Percentiles rank a stretch among this genome's conserved stretches.
phyloP scores from a whole-genome alignment of 2,888 invertebrate genomes.

The Drosophila monieri region DNA sequence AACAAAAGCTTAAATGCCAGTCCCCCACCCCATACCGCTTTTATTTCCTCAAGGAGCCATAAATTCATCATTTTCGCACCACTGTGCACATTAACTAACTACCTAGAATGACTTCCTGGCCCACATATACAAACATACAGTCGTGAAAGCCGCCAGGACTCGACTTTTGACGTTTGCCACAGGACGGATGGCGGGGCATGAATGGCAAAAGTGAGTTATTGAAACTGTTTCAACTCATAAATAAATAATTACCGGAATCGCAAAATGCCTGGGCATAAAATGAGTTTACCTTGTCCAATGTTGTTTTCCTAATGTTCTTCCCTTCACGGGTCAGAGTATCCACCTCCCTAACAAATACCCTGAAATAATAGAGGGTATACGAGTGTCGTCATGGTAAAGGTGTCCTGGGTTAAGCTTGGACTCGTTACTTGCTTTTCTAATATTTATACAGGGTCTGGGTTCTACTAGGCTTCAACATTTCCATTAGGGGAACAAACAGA shows the following conservation, averaged over 20 bases:
- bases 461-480: slow-evolving; percentile 40
- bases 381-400: slow-evolving; percentile 17
- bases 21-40: not conserved
- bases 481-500: slow-evolving; percentile 49
- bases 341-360: not conserved
- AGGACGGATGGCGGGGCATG: slow-evolving; percentile 19
- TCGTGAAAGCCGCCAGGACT: slow-evolving; percentile 15
- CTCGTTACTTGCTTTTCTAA: slow-evolving; percentile 67
- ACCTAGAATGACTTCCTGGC: slow-evolving; percentile 77
- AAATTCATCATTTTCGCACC: slow-evolving; percentile 74
- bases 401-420: slow-evolving; percentile 37
- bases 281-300: slow-evolving; percentile 55
- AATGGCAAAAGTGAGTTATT: slow-evolving; percentile 79
- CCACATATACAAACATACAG: slow-evolving; percentile 18
- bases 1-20: not conserved
- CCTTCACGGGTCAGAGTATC: slow-evolving; percentile 9
- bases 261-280: slow-evolving; percentile 64
- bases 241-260: slow-evolving; percentile 83
- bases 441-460: slow-evolving; percentile 45
- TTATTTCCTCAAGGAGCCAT: not conserved
- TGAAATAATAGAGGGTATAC: not conserved
- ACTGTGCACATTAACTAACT: slow-evolving; percentile 80
- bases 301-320: slow-evolving; percentile 63
- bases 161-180: slow-evolving; percentile 60
- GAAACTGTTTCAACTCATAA: slow-evolving; percentile 83